These are phyloP conservation scores for Scolopax mira DNA, from an alignment of 2,113 vertebrate species.

Conservation along the genomic window DNA sequence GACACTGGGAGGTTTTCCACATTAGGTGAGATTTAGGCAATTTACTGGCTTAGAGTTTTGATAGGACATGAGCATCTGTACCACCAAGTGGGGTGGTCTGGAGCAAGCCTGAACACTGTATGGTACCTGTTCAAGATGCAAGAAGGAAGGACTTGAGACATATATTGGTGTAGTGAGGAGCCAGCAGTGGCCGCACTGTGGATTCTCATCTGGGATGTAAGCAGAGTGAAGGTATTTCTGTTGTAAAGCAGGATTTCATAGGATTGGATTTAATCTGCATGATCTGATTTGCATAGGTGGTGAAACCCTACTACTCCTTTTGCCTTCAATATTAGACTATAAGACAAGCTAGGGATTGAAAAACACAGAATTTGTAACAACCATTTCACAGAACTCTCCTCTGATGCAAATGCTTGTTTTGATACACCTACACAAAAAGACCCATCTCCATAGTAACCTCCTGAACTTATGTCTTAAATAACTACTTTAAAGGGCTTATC, in stretches of 20 bases:
- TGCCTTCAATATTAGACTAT: not conserved
- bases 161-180: not conserved
- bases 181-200: not conserved
- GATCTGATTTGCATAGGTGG: slow-evolving; percentile 30
- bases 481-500: slow-evolving; percentile 47
- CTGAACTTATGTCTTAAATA: slow-evolving; percentile 48
- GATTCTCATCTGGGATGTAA: not conserved
- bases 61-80: rapidly evolving
- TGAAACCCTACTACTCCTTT: slow-evolving; percentile 1
- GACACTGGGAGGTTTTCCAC: not conserved
- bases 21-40: not conserved
- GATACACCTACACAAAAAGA: slow-evolving; percentile 24
- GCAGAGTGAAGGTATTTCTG: not conserved
- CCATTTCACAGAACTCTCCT: not conserved
- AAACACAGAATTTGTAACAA: not conserved
- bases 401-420: slow-evolving; percentile 48
- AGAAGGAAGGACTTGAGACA: not conserved
- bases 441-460: slow-evolving; percentile 51
- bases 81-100: rapidly evolving
- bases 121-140: rapidly evolving
- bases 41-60: not conserved
- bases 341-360: not conserved
- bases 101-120: not conserved
- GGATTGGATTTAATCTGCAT: slow-evolving; percentile 1
- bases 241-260: not conserved